A percentile compares a stretch with the other conserved stretches of the same genome.
Conservation (phyloP, 2,888 invertebrate genomes). For the Apamea monoglypha region DNA sequence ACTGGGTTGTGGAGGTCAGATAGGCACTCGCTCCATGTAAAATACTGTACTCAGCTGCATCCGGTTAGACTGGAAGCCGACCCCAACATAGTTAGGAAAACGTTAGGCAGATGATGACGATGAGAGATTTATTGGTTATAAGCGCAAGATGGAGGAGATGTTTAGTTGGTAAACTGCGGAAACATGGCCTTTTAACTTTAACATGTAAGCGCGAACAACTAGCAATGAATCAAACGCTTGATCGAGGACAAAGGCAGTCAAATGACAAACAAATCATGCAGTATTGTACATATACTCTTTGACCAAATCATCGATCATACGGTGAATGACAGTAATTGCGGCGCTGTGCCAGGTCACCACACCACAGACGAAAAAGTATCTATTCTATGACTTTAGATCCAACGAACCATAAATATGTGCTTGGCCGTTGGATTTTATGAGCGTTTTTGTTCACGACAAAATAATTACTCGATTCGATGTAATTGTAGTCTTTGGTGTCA, state of each 20-base stretch:
- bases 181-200: neutral
- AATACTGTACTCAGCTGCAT: too few species aligned
- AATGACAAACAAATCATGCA: slow-evolving; percentile 9
- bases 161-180: neutral
- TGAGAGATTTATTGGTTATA: neutral
- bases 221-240: neutral
- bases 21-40: neutral
- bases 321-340: neutral
- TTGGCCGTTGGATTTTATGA: slow-evolving; percentile 14
- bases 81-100: neutral
- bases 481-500: neutral
- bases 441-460: neutral
- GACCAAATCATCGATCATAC: slow-evolving; percentile 18
- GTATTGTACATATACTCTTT: neutral
- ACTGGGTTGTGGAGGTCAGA: neutral
- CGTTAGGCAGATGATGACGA: too few species aligned
- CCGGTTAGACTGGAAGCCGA: neutral
- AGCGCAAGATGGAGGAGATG: slow-evolving; percentile 14
- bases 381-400: neutral
- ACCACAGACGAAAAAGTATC: neutral
- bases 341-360: neutral
- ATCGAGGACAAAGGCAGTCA: slow-evolving; percentile 5
- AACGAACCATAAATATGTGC: neutral
- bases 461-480: neutral
- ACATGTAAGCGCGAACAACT: neutral